Conservation (phyloP, 1,140 invertebrate genomes). For the Drosophila sp. region DNA sequence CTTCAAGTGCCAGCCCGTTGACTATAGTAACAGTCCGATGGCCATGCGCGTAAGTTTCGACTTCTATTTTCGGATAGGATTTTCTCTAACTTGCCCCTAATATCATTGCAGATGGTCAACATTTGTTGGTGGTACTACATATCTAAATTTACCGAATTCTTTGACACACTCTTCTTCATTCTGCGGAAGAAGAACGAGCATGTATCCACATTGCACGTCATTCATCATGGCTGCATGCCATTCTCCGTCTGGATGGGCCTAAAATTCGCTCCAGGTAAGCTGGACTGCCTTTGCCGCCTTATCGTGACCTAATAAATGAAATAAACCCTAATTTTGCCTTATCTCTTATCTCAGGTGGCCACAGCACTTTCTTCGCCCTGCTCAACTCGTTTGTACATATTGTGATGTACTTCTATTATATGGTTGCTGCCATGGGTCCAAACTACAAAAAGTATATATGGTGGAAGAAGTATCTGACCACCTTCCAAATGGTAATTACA, state of each 20-base stretch:
- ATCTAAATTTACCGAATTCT: slow-evolving; percentile 98
- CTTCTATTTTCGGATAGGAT: neutral
- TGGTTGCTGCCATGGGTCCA: slow-evolving; percentile 95
- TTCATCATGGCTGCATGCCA: slow-evolving; percentile 98
- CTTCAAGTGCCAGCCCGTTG: slow-evolving; percentile 96
- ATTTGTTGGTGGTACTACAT: slow-evolving; percentile 99
- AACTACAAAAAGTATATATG: slow-evolving; percentile 95
- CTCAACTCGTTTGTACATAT: slow-evolving; percentile 97
- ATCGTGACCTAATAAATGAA: neutral
- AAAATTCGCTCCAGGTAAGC: slow-evolving; percentile 94
- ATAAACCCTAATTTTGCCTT: neutral
- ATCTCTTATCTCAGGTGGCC: slow-evolving; percentile 87
- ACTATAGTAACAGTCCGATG: slow-evolving; percentile 92
- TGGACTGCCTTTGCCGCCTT: neutral
- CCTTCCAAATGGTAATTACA: slow-evolving; percentile 92
- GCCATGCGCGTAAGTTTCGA: slow-evolving; percentile 90
- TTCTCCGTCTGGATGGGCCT: slow-evolving; percentile 97
- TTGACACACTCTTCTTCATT: slow-evolving; percentile 97
- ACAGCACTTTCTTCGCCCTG: slow-evolving; percentile 95
- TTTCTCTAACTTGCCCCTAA: slow-evolving; percentile 12
- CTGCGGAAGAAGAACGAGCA: slow-evolving; percentile 96
- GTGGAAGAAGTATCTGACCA: slow-evolving; percentile 98
- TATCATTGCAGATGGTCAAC: slow-evolving; percentile 90
- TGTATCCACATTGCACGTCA: slow-evolving; percentile 96
- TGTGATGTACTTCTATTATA: slow-evolving; percentile 97